phyloP scores from a whole-genome alignment of 2,888 invertebrate genomes.

The Antheraea yamamai region DNA sequence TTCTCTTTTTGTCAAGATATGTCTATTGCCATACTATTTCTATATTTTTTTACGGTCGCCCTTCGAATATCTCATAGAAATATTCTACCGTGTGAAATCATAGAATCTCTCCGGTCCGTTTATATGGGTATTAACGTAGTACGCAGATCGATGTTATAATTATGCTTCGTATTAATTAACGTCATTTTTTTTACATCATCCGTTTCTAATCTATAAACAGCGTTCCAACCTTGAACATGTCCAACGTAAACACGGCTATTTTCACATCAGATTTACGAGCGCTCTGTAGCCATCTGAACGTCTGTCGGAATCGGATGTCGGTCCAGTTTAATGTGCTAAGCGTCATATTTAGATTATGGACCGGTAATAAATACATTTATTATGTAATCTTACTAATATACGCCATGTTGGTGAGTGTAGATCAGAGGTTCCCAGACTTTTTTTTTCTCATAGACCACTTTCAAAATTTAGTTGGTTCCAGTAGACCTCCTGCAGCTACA shows the following conservation, averaged over 20 bases:
- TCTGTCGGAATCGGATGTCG: conserved; percentile 18
- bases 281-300: conserved; percentile 14
- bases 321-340: conserved; percentile 7
- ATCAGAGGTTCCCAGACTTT: too few species aligned
- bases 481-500: too few species aligned
- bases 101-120: neutral
- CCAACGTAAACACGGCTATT: conserved; percentile 47
- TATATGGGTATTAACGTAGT: neutral
- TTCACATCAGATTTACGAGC: conserved; percentile 44
- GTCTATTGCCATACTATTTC: neutral
- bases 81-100: neutral
- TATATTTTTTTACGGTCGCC: neutral
- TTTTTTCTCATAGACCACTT: too few species aligned
- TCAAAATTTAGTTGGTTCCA: too few species aligned
- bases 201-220: conserved; percentile 22
- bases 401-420: neutral
- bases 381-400: neutral
- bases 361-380: neutral
- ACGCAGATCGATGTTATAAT: neutral
- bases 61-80: neutral
- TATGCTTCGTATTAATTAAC: neutral
- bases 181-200: conserved; percentile 8
- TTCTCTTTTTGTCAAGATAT: too few species aligned
- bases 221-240: conserved; percentile 46
- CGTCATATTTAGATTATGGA: neutral